Evolutionary conservation across 2,113 vertebrate genomes (phyloP).

Genomic region (Arvicanthis niloticus): DNA sequence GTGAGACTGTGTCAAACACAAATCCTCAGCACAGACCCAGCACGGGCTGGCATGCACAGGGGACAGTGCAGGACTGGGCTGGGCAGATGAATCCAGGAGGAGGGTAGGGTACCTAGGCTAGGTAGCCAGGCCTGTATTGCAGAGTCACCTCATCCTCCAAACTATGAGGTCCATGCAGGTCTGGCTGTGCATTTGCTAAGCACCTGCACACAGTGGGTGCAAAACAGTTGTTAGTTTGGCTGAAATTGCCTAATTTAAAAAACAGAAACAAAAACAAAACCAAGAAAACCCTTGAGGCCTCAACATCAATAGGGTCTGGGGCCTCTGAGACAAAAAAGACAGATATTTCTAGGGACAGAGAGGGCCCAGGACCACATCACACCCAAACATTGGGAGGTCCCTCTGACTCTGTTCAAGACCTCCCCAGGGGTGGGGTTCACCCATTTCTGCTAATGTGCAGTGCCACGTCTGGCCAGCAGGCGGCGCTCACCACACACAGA

Average conservation of each 20-base stretch:
- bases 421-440: not conserved
- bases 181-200: not conserved
- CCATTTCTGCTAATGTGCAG: not conserved
- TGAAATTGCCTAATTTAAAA: not conserved
- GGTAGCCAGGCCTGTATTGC: not conserved
- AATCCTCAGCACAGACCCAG: not conserved
- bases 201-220: not conserved
- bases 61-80: not conserved
- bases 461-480: conserved; percentile 59
- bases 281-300: not conserved
- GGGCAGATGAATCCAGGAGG: not conserved
- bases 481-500: conserved; percentile 63
- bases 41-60: accelerated
- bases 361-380: not conserved
- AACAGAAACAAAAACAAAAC: not conserved
- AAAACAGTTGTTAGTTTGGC: not conserved
- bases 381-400: accelerated
- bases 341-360: too few species aligned
- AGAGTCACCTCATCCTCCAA: not conserved
- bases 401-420: not conserved
- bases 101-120: not conserved
- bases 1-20: not conserved
- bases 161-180: not conserved
- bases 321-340: accelerated
- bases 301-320: not conserved